Evolutionary conservation across 2,888 invertebrate species (phyloP), one percentile per base, ranked within the genome.

Genomic region (Gnatocerus cornutus): DNA sequence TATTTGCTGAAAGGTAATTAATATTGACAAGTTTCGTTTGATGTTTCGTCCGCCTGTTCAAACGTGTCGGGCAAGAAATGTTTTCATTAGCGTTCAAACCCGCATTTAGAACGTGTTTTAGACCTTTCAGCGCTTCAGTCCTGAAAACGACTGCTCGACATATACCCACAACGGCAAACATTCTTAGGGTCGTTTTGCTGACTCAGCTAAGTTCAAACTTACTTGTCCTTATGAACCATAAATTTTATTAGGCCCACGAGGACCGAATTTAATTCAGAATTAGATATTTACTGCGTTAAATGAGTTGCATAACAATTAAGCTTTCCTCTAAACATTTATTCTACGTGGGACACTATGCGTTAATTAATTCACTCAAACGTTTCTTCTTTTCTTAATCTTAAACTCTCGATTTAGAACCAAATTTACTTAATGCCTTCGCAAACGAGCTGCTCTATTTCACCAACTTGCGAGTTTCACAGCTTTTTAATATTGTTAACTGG

Each of bases 11-110:
- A 64, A 70, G 66, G 73, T 73, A 75, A 73, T 75, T 75, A 74
- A 73, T 75, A 72, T 75, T 73, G 71, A 74, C 73, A 73, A 71
- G 71, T 73, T 72, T 70, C 68, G 71, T 73, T 75, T 75, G 73
- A 75, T 73, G 69, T 72, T 68, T 72, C 69, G 67, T 55, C 55
- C 33, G 68, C 67, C 64, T 65, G 64, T 72, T 71, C 62, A 55
- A 71, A 72, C 69, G 67, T 68, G 68, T 66, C 67, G 62, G 63
- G 52, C 61, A 66, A 74, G 64, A 70, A 74, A 72, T 67, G 67
- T 67, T 69, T 69, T 58, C 52, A 41, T 67, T 67, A 72, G 58
- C 56, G 62, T 69, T 61, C 63, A 68, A 68, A 71, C 63, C 62
- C 56, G 59, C 63, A 56, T 55, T 69, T 61, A 69, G 66, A 59